phyloP scores from a whole-genome alignment of 2,888 invertebrate genomes.

The Hermaeophaga mercurialis region DNA sequence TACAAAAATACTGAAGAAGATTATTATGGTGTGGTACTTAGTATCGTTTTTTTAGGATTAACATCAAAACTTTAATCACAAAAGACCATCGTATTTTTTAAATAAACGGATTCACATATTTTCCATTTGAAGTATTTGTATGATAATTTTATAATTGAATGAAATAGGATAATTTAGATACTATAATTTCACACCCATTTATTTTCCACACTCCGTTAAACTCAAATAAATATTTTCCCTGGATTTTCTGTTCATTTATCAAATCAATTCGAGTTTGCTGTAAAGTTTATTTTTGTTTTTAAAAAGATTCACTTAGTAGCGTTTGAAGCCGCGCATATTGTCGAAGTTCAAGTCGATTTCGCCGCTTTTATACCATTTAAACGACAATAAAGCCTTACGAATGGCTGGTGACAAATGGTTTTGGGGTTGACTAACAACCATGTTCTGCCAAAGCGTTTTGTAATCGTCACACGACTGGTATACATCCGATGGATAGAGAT shows the following conservation, averaged over 20 bases:
- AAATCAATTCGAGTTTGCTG: not conserved
- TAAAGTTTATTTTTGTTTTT: constrained; percentile 17
- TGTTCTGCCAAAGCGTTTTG: constrained; percentile 39
- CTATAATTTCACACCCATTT: not conserved
- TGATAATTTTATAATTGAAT: no score
- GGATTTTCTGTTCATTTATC: constrained; percentile 1
- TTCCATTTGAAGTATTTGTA: no score
- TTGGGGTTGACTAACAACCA: constrained; percentile 43
- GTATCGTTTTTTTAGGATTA: no score
- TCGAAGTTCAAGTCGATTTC: constrained; percentile 36
- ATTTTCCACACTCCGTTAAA: not conserved
- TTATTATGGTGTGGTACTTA: no score
- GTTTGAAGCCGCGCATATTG: constrained; percentile 34
- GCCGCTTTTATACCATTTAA: constrained; percentile 39
- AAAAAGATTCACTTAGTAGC: constrained; percentile 28
- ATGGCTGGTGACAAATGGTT: constrained; percentile 45
- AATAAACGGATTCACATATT: no score
- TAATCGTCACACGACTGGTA: constrained; percentile 38
- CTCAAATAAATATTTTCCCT: constrained; percentile 2
- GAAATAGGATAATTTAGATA: not conserved
- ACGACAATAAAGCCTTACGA: constrained; percentile 40
- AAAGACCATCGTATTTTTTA: no score
- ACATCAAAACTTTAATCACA: no score
- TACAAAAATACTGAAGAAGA: no score
- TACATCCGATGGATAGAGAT: constrained; percentile 25